Conservation (phyloP, 2,888 invertebrate genomes). For the Cenopis cana region DNA sequence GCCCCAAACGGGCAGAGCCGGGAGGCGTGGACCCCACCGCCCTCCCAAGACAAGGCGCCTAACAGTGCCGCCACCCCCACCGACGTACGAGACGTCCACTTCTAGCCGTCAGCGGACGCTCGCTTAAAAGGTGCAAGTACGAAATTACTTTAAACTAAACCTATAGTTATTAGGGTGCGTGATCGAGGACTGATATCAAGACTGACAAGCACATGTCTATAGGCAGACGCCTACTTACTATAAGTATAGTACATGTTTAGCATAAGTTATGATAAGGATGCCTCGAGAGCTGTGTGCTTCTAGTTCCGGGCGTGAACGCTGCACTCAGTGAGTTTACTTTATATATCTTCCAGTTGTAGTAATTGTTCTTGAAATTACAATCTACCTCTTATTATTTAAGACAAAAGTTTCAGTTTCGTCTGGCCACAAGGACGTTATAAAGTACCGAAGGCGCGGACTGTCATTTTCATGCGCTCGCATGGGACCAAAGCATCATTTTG, state of each 20-base stretch:
- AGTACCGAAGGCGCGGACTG: conserved; percentile 24
- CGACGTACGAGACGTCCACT: conserved; percentile 93
- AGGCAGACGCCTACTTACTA: conserved; percentile 64
- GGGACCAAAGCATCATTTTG: conserved; percentile 70
- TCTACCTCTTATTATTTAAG: conserved; percentile 83
- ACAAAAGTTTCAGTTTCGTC: conserved; percentile 61
- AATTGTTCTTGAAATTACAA: conserved; percentile 79
- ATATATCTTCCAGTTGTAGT: conserved; percentile 70
- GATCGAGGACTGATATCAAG: conserved; percentile 82
- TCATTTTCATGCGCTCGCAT: conserved; percentile 51
- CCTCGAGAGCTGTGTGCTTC: conserved; percentile 71
- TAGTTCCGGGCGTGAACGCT: conserved; percentile 65
- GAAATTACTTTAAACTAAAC: conserved; percentile 81
- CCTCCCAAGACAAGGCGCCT: conserved; percentile 85
- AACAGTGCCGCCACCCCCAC: conserved; percentile 93
- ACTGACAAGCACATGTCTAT: conserved; percentile 81
- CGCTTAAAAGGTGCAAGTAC: conserved; percentile 70
- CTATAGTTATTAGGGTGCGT: conserved; percentile 69
- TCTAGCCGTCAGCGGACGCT: conserved; percentile 74
- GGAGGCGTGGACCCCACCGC: conserved; percentile 80
- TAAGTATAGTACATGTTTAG: conserved; percentile 70
- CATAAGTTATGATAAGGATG: conserved; percentile 63
- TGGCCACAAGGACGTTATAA: conserved; percentile 57
- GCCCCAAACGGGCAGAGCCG: conserved; percentile 79
- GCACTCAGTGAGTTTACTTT: conserved; percentile 63